These are phyloP conservation scores for Limnothrissa miodon DNA, from an alignment of 2,113 vertebrate genomes.

Conservation along the genomic window DNA sequence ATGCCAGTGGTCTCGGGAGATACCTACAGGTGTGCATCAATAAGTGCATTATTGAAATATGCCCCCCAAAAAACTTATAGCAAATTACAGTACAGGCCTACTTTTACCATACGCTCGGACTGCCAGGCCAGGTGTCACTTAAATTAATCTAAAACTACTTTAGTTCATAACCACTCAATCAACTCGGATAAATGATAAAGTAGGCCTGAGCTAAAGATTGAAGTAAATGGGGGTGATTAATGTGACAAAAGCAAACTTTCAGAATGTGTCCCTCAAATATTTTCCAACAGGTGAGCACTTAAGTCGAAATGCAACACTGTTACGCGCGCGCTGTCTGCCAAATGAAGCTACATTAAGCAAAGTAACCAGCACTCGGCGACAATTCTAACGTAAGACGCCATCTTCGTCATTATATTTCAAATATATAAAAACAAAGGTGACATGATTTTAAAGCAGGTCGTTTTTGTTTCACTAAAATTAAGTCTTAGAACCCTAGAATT, in stretches of 20 bases:
- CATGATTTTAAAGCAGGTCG: too few relatives aligned
- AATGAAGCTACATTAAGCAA: neutral
- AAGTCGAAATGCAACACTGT: neutral
- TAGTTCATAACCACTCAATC: neutral
- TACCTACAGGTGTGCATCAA: neutral
- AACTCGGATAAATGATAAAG: neutral
- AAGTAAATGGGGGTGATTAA: neutral
- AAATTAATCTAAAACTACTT: neutral
- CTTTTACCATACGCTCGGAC: neutral
- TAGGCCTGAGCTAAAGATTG: neutral
- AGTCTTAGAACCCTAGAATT: neutral
- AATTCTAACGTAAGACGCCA: neutral
- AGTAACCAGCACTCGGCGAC: neutral
- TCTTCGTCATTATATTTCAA: neutral
- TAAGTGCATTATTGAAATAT: neutral
- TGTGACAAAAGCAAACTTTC: neutral
- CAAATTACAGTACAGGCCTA: neutral
- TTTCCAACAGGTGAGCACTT: neutral
- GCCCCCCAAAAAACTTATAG: too few relatives aligned
- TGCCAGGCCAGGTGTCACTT: neutral
- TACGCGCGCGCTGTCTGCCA: neutral
- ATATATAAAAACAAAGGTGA: neutral
- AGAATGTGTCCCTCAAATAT: neutral
- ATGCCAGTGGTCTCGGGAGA: constrained; percentile 4
- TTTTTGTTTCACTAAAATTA: neutral